Conservation (phyloP, 2,888 invertebrate species). For the Himalopsyche tibetana region DNA sequence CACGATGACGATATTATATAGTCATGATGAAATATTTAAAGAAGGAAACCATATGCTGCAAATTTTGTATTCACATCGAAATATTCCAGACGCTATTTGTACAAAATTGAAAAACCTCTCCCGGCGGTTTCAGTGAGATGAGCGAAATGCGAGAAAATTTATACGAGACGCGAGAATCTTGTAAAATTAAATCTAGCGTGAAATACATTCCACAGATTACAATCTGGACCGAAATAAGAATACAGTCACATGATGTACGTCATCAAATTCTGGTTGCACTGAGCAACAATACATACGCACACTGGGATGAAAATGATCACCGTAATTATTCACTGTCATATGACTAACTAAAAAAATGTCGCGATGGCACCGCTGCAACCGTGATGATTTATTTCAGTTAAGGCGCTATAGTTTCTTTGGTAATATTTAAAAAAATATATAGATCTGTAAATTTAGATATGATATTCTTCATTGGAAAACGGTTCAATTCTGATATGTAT, state of each 20-base stretch:
- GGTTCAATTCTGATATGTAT: too few species aligned
- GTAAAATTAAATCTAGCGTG: constrained; percentile 30
- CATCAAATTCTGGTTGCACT: constrained; percentile 8
- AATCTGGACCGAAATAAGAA: constrained; percentile 22
- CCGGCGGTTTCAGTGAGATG: neutral
- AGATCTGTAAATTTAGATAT: too few species aligned
- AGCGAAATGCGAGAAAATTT: neutral
- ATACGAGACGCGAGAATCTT: neutral
- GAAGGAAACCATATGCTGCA: too few species aligned
- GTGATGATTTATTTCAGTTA: too few species aligned
- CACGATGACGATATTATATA: too few species aligned
- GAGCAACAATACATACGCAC: neutral
- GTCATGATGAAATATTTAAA: too few species aligned
- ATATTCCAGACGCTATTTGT: neutral
- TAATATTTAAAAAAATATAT: too few species aligned
- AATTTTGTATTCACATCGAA: too few species aligned
- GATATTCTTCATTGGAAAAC: too few species aligned
- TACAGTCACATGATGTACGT: neutral
- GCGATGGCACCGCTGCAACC: too few species aligned
- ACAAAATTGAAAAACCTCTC: neutral
- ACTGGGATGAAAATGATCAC: neutral
- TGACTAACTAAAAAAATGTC: too few species aligned
- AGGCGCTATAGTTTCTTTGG: too few species aligned
- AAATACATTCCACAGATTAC: constrained; percentile 24
- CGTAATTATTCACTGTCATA: neutral